These are phyloP conservation scores for Heliconius congener DNA, from an alignment of 1,140 invertebrate species.

Conservation along the genomic window DNA sequence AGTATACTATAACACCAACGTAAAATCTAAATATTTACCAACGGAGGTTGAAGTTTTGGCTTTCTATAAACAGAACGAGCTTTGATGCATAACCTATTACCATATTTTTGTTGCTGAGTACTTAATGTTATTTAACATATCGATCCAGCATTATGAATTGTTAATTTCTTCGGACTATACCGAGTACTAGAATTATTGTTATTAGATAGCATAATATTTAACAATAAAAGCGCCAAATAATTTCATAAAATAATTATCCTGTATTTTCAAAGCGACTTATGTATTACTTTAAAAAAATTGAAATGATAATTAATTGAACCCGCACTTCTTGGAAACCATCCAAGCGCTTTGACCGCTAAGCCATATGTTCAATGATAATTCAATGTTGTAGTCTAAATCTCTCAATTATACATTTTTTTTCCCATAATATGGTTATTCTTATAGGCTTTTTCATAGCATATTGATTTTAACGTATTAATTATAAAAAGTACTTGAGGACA, in stretches of 20 bases:
- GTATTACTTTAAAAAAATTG: too few relatives aligned
- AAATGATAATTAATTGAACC: too few relatives aligned
- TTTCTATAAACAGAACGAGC: constrained; percentile 16
- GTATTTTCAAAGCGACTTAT: too few relatives aligned
- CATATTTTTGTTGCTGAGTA: constrained; percentile 20
- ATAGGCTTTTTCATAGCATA: too few relatives aligned
- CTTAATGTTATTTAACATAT: constrained; percentile 4
- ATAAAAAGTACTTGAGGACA: too few relatives aligned
- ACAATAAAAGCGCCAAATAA: background rate
- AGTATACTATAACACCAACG: background rate
- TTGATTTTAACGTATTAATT: too few relatives aligned
- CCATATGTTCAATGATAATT: too few relatives aligned
- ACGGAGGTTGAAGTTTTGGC: constrained; percentile 28
- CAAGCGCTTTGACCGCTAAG: too few relatives aligned
- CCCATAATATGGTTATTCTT: too few relatives aligned
- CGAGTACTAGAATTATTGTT: background rate
- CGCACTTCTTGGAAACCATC: too few relatives aligned
- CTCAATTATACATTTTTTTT: too few relatives aligned
- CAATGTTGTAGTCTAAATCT: too few relatives aligned
- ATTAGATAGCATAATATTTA: background rate
- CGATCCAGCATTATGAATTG: background rate
- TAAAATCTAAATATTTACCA: constrained; percentile 19
- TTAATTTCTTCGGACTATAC: background rate
- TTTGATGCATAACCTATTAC: constrained; percentile 18
- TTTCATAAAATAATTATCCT: background rate